Base-by-base conservation (phyloP, 2,113 vertebrate genomes). In the Cathartes aura region DNA sequence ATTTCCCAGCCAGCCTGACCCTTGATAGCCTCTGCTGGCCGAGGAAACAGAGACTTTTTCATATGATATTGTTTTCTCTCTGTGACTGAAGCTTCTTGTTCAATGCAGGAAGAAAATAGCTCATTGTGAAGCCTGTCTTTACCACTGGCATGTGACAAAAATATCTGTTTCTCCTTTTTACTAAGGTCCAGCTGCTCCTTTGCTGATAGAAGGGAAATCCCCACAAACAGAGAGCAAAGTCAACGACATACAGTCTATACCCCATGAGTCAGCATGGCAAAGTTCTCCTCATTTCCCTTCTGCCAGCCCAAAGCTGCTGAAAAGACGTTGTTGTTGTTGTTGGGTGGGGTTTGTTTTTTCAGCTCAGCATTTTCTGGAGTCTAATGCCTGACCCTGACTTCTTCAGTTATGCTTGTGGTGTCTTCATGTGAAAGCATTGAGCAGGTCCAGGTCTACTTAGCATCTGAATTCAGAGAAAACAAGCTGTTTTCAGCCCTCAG, bases 71-170 rank as follows among this genome's bases (percentile, higher is more conserved):
- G 53, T 93, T 95, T 80, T 83, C 53, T 71, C 23, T 43, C 26
- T 83, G 29, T 43, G 50, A 96, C 50, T 94, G 82, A 90, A 94
- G 90, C 22, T 95, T 82, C 79, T 95, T 83, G 42, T 92, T 90
- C 59, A 56, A 20, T 7, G 18, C 43, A 81, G 85, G 63, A 96
- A 93, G 59, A 90, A 96, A 95, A 66, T 2, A 80, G 38, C 90
- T 88, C 82, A 66, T 96, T 96, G 92, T 95, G 62, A 62, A 88
- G 62, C 45, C 72, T 38, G 20, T 78, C 87, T 94, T 73, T 80
- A 88, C 66, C 62, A 70, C 40, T 0, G 0, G 36, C 95, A 88
- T 76, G 90, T 95, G 92, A 95, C 71, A 76, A 64, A 96, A 90
- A 84, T 72, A 87, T 90, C 81, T 71, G 47, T 64, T 93, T 48